A percentile compares a stretch with the other conserved stretches of the same genome.
These are phyloP conservation scores for Eurois occulta DNA, from an alignment of 2,888 invertebrate genomes.

Conservation along the genomic window DNA sequence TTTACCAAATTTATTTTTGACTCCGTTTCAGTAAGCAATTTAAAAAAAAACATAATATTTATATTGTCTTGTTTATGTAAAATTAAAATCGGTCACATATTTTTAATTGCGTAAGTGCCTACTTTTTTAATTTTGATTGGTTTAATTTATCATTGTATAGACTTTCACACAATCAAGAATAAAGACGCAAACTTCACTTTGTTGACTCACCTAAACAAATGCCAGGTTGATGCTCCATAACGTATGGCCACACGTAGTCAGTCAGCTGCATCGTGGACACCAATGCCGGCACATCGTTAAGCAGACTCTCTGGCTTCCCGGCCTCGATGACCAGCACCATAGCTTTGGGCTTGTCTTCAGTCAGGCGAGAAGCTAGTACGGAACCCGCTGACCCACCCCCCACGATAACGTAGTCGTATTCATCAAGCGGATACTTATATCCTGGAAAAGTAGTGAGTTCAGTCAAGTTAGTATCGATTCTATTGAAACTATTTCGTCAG, in stretches of 20 bases:
- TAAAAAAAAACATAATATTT: background rate
- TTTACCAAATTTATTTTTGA: background rate
- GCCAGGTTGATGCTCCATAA: slow-evolving; percentile 90
- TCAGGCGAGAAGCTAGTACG: slow-evolving; percentile 92
- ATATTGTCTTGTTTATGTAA: background rate
- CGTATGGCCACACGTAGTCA: slow-evolving; percentile 92
- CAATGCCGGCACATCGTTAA: slow-evolving; percentile 91
- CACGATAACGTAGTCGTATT: slow-evolving; percentile 92
- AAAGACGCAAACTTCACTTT: background rate
- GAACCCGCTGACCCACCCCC: slow-evolving; percentile 94
- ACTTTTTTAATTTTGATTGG: too few species aligned
- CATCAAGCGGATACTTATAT: slow-evolving; percentile 77
- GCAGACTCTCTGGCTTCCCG: slow-evolving; percentile 85
- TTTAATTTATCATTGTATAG: background rate
- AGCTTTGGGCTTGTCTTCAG: slow-evolving; percentile 90
- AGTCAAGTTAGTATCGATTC: background rate
- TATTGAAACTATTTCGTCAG: background rate
- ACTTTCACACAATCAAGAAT: background rate
- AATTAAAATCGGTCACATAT: background rate
- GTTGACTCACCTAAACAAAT: slow-evolving; percentile 86
- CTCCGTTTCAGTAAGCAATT: slow-evolving; percentile 3
- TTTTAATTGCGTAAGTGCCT: background rate
- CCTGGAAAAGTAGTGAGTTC: slow-evolving; percentile 69
- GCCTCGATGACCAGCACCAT: slow-evolving; percentile 93
- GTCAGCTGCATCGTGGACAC: slow-evolving; percentile 90